These are phyloP conservation scores for Julus scanicus DNA, from an alignment of 2,888 invertebrate genomes.

Conservation along the genomic window DNA sequence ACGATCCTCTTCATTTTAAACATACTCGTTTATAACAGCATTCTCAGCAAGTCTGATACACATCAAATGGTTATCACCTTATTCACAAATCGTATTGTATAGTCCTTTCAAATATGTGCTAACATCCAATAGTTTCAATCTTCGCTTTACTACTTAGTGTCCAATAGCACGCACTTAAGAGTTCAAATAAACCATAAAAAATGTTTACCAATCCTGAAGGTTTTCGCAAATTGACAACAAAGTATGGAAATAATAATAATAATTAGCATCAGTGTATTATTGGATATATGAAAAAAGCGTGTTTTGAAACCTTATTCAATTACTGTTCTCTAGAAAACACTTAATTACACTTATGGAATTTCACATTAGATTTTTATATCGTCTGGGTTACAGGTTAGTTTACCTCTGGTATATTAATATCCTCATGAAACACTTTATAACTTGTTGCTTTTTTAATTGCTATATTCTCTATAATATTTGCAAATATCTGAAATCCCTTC, in stretches of 20 bases:
- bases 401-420: background rate
- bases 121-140: background rate
- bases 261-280: background rate
- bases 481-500: no score
- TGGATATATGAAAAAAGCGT: background rate
- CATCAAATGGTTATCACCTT: conserved; percentile 21
- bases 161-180: background rate
- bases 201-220: conserved; percentile 12
- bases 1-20: background rate
- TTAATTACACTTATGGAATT: no score
- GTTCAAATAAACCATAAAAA: conserved; percentile 25
- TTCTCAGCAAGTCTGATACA: conserved; percentile 6
- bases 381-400: background rate
- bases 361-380: no score
- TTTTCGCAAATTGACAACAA: background rate
- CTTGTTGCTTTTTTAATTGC: background rate
- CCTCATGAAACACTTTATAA: background rate
- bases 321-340: background rate
- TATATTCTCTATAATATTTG: background rate
- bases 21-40: background rate
- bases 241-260: background rate
- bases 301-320: background rate
- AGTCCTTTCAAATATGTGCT: conserved; percentile 19
- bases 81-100: background rate
- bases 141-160: background rate